phyloP scores from a whole-genome alignment of 2,888 invertebrate genomes.

The Morpho helenor region DNA sequence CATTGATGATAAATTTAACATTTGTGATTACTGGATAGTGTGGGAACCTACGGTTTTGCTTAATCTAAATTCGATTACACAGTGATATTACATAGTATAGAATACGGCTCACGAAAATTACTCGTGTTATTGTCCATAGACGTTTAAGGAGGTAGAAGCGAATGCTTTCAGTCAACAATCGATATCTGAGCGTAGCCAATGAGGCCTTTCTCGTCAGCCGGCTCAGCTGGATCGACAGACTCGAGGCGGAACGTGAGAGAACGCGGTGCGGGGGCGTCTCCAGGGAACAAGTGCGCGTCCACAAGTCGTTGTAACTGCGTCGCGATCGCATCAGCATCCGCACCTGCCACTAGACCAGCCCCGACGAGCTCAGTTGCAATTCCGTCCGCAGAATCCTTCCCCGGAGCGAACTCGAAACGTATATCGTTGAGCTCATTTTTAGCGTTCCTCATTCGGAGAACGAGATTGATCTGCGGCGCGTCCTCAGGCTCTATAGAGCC shows the following conservation, averaged over 20 bases:
- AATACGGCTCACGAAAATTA: conserved; percentile 22
- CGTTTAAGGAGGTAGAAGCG: conserved; percentile 15
- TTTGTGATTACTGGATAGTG: neutral
- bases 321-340: conserved; percentile 95
- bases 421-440: conserved; percentile 98
- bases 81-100: conserved; percentile 9
- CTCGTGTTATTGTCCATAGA: conserved; percentile 32
- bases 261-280: conserved; percentile 77
- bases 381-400: conserved; percentile 95
- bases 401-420: conserved; percentile 97
- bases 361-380: conserved; percentile 98
- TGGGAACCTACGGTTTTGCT: conserved; percentile 3
- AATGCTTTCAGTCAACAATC: conserved; percentile 85
- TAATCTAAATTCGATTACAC: conserved; percentile 25
- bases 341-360: conserved; percentile 95
- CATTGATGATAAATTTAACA: too few species aligned
- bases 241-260: conserved; percentile 93
- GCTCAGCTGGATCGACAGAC: conserved; percentile 77
- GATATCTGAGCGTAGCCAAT: conserved; percentile 99
- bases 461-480: conserved; percentile 86
- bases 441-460: conserved; percentile 94
- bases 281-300: conserved; percentile 74
- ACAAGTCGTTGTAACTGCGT: conserved; percentile 94
- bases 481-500: conserved; percentile 51
- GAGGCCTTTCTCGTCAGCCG: conserved; percentile 95